Base-by-base conservation (phyloP, 1,140 invertebrate genomes). In the Drosophila punjabiensis region DNA sequence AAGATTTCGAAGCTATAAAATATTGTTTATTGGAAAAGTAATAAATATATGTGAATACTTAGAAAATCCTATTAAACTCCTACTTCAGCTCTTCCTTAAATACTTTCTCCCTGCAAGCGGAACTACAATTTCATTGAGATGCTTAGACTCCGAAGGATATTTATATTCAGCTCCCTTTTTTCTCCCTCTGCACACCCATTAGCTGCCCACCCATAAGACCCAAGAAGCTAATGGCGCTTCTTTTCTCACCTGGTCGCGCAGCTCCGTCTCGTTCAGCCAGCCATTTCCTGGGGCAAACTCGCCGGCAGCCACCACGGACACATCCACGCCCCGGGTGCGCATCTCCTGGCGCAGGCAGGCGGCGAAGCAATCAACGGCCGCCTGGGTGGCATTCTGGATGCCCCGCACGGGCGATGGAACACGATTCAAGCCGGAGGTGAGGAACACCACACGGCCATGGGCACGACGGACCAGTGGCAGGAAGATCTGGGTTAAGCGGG, bases 311-410 rank as follows among this genome's bases (percentile, higher is more conserved):
- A 98, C 96, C 18, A 98, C 95, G 47, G 96, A 92, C 80, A 96
- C 94, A 94, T 98, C 95, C 76, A 96, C 95, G 79, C 96, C 94
- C 89, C 96, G 95, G 70, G 95, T 95, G 81, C 96, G 95, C 94
- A 98, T 96, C 94, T 98, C 97, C 73, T 97, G 94, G 58, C 97
- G 94, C 30, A 98, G 94, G 83, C 97, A 98, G 50, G 96, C 95
- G 30, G 96, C 96, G 91, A 97, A 96, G 4, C 96, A 96, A 90
- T 98, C 96, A 2, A 98, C 93, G 1, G 96, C 97, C 71, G 96
- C 96, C 87, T 96, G 93, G 18, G 95, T 95, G 59, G 96, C 96
- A 76, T 96, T 96, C 92, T 98, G 97, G 64, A 98, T 95, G 20
- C 96, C 96, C 63, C 96, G 94, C 37, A 97, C 95, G 0, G 96